phyloP scores from a whole-genome alignment of 2,113 vertebrate genomes.

The Nyctereutes procyonoides region DNA sequence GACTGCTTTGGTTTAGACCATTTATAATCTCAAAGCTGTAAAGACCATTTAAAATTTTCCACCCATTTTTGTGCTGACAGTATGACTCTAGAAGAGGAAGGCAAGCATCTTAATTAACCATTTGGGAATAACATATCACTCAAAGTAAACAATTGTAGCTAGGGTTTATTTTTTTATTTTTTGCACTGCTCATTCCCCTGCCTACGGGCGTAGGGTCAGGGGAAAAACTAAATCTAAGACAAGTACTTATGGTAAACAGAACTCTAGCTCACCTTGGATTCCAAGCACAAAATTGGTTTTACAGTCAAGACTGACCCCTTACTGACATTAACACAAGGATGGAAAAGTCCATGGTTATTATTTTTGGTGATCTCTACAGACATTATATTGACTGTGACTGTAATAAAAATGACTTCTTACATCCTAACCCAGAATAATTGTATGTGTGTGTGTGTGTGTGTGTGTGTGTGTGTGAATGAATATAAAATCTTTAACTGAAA shows the following conservation, averaged over 20 bases:
- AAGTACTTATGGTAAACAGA: conserved; percentile 61
- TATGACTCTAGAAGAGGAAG: not conserved
- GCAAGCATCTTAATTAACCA: conserved; percentile 45
- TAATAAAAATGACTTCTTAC: conserved; percentile 58
- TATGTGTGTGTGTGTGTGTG: not conserved
- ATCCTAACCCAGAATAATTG: not conserved
- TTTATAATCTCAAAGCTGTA: conserved; percentile 35
- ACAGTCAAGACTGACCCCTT: not conserved
- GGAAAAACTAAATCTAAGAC: not conserved
- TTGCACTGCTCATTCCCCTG: not conserved
- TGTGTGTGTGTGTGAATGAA: not conserved
- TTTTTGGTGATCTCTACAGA: conserved; percentile 38
- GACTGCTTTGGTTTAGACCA: conserved; percentile 5
- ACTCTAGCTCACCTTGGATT: conserved; percentile 73
- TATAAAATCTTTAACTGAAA: conserved; percentile 51
- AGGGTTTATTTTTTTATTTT: not conserved
- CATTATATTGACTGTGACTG: conserved; percentile 43
- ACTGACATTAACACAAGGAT: conserved; percentile 67
- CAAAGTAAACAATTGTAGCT: not conserved
- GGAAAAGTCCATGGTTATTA: conserved; percentile 72
- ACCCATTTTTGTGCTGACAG: not conserved
- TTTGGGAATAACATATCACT: not conserved
- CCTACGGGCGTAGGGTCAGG: not conserved
- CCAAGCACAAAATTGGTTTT: conserved; percentile 64
- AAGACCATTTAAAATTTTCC: conserved; percentile 37